These are phyloP conservation scores for Vollenhovia emeryi DNA, from an alignment of 1,140 invertebrate species.

Conservation along the genomic window DNA sequence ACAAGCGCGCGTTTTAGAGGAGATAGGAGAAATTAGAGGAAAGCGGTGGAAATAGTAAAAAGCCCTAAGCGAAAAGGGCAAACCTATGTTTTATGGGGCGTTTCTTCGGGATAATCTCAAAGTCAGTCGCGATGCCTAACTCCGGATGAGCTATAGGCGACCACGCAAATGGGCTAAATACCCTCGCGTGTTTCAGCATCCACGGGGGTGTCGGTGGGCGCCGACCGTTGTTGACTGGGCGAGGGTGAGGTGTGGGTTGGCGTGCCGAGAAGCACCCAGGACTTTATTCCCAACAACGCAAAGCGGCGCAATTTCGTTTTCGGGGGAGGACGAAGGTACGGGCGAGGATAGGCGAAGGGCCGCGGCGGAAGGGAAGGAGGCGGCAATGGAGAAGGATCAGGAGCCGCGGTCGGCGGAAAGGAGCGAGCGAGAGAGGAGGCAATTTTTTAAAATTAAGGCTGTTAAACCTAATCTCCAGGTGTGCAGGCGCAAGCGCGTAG, in stretches of 20 bases:
- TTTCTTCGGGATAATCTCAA: constrained; percentile 44
- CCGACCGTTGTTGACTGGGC: constrained; percentile 4
- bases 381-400: constrained; percentile 30
- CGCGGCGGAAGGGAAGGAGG: not conserved
- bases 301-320: constrained; percentile 74
- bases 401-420: constrained; percentile 34
- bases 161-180: constrained; percentile 59
- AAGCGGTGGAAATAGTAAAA: not conserved
- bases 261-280: constrained; percentile 50
- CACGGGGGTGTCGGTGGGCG: constrained; percentile 41
- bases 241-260: constrained; percentile 1
- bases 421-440: constrained; percentile 66
- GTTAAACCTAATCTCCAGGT: constrained; percentile 82
- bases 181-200: constrained; percentile 33
- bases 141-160: constrained; percentile 13
- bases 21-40: constrained; percentile 1
- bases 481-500: constrained; percentile 67
- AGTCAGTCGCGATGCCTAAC: constrained; percentile 62
- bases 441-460: constrained; percentile 83
- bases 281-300: constrained; percentile 70
- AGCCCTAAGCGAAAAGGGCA: not conserved
- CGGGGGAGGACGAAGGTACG: constrained; percentile 36
- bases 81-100: constrained; percentile 16
- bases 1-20: constrained; percentile 3
- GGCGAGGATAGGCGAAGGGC: constrained; percentile 18